These are phyloP conservation scores for Thamnophis elegans DNA, from an alignment of 2,797 vertebrate genomes.

Conservation along the genomic window DNA sequence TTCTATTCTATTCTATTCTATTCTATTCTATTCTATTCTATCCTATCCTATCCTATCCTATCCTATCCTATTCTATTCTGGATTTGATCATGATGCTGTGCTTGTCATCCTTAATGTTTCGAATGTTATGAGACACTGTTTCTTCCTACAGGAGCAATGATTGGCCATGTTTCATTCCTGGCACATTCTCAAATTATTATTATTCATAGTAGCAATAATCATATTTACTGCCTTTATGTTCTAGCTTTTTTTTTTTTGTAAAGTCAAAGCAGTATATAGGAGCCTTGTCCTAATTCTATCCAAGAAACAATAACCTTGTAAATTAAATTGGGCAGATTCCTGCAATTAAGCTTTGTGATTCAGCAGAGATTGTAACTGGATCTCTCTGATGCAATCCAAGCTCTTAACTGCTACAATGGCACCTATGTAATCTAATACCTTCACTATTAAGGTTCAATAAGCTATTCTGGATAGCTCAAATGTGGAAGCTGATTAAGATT, in stretches of 20 bases:
- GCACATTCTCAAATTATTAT: neutral
- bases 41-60: no score
- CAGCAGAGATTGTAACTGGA: neutral
- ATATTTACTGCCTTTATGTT: neutral
- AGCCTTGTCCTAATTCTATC: neutral
- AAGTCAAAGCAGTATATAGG: neutral
- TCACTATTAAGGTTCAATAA: neutral
- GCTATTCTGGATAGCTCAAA: neutral
- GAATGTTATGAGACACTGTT: neutral
- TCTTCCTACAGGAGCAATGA: neutral
- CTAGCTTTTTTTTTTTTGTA: no score
- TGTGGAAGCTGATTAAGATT: neutral
- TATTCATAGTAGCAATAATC: neutral
- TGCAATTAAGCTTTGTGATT: neutral
- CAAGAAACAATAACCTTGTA: neutral
- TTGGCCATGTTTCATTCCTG: neutral
- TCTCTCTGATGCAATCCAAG: neutral
- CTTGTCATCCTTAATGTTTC: neutral
- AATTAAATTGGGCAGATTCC: neutral
- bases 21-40: no score
- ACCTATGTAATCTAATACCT: neutral
- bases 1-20: no score
- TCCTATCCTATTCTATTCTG: no score
- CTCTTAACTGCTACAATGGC: neutral
- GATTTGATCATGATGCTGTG: neutral